Conservation (phyloP, 2,797 vertebrate species). For the Lagodon rhomboides region DNA sequence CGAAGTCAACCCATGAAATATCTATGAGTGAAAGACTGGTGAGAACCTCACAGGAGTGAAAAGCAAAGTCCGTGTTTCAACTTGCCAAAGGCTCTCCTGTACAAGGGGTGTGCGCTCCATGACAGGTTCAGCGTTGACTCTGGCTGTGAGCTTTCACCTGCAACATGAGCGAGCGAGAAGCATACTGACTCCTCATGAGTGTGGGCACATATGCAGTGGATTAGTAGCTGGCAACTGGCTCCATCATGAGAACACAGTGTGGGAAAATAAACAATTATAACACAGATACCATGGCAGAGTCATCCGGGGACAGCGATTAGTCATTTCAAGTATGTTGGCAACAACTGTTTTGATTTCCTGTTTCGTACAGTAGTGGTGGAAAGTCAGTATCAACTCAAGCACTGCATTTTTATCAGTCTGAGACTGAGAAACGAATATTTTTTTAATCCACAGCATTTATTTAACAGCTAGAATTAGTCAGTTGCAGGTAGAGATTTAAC, state of each 20-base stretch:
- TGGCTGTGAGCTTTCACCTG: not conserved
- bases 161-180: not conserved
- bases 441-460: not conserved
- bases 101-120: not conserved
- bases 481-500: not conserved
- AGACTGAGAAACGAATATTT: too few species aligned
- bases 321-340: constrained; percentile 8
- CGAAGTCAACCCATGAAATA: constrained; percentile 49
- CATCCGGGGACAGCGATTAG: not conserved
- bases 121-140: not conserved
- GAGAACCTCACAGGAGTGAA: constrained; percentile 2
- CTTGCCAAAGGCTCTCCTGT: constrained; percentile 19
- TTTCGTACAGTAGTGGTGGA: not conserved
- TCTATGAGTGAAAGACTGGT: constrained; percentile 32
- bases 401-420: too few species aligned
- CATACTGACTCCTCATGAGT: not conserved
- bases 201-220: not conserved
- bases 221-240: not conserved
- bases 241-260: constrained; percentile 11
- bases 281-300: not conserved
- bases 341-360: not conserved
- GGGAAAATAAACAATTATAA: constrained; percentile 29
- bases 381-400: not conserved
- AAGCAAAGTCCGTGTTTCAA: not conserved
- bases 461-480: not conserved